phyloP scores from a whole-genome alignment of 2,113 vertebrate genomes.

The Ailurus styani region DNA sequence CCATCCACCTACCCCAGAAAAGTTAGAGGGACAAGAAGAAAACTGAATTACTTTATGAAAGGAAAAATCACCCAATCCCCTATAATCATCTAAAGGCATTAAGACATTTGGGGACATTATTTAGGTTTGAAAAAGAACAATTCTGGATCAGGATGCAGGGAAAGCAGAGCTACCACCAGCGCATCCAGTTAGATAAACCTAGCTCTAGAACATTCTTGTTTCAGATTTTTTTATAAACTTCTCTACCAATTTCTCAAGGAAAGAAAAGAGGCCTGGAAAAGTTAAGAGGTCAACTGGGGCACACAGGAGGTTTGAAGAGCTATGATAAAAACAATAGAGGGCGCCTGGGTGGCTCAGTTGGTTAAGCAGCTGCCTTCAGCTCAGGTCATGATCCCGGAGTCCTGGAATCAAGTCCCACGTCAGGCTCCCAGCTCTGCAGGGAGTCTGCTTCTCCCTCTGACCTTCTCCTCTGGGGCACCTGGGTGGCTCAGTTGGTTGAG shows the following conservation, averaged over 20 bases:
- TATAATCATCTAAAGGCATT: not conserved
- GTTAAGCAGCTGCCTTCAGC: too few species aligned
- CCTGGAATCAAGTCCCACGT: too few species aligned
- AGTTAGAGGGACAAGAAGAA: not conserved
- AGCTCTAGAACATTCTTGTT: not conserved
- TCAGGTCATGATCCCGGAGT: too few species aligned
- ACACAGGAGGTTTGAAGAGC: not conserved
- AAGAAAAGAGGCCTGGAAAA: not conserved
- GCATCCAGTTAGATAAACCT: not conserved
- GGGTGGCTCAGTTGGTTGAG: too few species aligned
- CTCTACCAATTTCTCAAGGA: not conserved
- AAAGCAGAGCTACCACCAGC: not conserved
- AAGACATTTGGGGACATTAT: not conserved
- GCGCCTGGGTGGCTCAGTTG: too few species aligned
- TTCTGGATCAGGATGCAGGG: not conserved
- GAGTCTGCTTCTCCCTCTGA: too few species aligned
- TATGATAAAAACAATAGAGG: not conserved
- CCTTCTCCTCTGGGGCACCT: too few species aligned
- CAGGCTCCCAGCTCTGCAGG: too few species aligned
- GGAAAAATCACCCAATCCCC: not conserved
- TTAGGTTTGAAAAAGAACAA: not conserved
- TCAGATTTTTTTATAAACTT: not conserved
- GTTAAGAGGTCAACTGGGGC: not conserved
- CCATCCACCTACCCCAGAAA: not conserved
- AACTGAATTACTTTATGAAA: not conserved